Evolutionary conservation across 2,113 vertebrate species (phyloP), one percentile per base, ranked within the genome.

Genomic region (Paraplagusia blochii): DNA sequence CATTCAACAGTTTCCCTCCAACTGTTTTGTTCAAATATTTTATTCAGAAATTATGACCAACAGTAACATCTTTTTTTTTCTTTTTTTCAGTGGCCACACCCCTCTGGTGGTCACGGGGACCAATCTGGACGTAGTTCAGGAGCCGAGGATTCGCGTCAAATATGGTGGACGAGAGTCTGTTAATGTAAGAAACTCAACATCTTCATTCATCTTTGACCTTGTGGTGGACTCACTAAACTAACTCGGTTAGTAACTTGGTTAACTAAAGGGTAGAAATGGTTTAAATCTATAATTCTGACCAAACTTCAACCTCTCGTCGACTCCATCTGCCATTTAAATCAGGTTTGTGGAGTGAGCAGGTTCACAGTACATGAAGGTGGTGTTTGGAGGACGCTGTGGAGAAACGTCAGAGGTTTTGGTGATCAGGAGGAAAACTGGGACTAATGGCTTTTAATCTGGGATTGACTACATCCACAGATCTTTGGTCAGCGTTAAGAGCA

Each of bases 51-150:
- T 10, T 10, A n/a, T 16, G 17, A 45, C 4, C 9, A 43, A 47
- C 8, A 11, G n/a, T 13, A 35, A 14, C 51, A 18, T 1, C 3
- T 62, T 59, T 2, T 71, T 0, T 4, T 61, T 2, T 75, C 8
- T 43, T 14, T 73, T 54, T 44, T n/a, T 87, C 85, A 99, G 97
- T 0, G 97, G 97, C 0, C 90, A 98, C 90, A 99, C 96, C 0
- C 94, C 95, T 2, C 85, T 99, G 85, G 94, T 92, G 4, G 66
- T 99, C 86, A 96, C 91, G 0, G 97, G 97, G 69, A 95, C 94
- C 83, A 98, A 99, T 65, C 88, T 99, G 87, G 96, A 98, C 16
- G 92, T 95, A 80, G 92, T 99, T 65, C 97, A 99, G 76, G 96
- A 99, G 81, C 96, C 97, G 0, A 85, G 93, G 83, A 92, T 99